A percentile compares a stretch with the other conserved stretches of the same genome.
Evolutionary conservation across 2,888 invertebrate genomes (phyloP).

Genomic region (Opisthograptis luteolata): DNA sequence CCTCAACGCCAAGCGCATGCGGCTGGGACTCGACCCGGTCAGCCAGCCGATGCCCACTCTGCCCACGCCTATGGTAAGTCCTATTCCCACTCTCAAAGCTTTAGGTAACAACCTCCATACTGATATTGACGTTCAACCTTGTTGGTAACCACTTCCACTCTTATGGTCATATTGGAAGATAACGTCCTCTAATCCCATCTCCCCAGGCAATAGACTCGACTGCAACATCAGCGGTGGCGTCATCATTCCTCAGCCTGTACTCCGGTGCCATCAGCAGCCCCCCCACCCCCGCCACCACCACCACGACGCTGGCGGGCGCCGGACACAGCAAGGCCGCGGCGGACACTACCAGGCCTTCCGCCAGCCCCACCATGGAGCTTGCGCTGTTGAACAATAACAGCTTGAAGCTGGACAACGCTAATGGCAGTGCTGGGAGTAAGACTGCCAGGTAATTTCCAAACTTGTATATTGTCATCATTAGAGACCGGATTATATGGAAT

Average conservation of each 20-base stretch:
- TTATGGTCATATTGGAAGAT: not conserved
- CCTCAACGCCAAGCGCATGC: conserved; percentile 98
- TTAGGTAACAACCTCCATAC: not conserved
- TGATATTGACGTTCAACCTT: not conserved
- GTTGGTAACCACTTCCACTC: not conserved
- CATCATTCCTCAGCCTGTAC: conserved; percentile 80
- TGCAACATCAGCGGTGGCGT: conserved; percentile 81
- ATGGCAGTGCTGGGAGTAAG: conserved; percentile 78
- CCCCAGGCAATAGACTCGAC: conserved; percentile 85
- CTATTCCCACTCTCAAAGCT: not conserved
- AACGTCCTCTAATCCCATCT: not conserved
- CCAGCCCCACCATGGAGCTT: conserved; percentile 69
- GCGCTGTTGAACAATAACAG: conserved; percentile 74
- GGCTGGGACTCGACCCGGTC: conserved; percentile 96
- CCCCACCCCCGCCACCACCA: conserved; percentile 58
- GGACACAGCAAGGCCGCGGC: conserved; percentile 69
- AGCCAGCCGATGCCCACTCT: conserved; percentile 94
- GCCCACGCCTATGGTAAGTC: conserved; percentile 84
- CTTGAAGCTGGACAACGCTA: conserved; percentile 76
- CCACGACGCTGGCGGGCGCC: conserved; percentile 53
- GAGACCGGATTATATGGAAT: too few species aligned
- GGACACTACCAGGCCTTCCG: conserved; percentile 67
- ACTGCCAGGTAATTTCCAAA: conserved; percentile 68
- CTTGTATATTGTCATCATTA: too few species aligned
- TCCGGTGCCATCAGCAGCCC: conserved; percentile 78